A percentile compares a stretch with the other conserved stretches of the same genome.
phyloP scores from a whole-genome alignment of 2,888 invertebrate species.

The Aquatica leii region DNA sequence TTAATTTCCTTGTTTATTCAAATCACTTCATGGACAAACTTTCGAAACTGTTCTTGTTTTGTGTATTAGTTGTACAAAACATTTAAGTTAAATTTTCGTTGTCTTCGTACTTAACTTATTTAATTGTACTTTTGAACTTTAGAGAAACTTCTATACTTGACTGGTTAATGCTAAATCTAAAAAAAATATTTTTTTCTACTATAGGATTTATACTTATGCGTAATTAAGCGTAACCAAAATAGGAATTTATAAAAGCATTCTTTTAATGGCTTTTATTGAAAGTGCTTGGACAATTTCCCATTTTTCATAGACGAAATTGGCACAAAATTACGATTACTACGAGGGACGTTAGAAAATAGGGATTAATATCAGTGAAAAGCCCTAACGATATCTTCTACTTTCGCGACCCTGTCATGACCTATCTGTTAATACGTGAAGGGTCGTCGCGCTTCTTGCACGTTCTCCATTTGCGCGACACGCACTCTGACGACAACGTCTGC shows the following conservation, averaged over 20 bases:
- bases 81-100: conserved; percentile 18
- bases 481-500: conserved; percentile 40
- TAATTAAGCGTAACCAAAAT: background rate
- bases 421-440: conserved; percentile 41
- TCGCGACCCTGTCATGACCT: conserved; percentile 29
- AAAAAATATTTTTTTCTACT: no score
- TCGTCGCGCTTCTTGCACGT: conserved; percentile 45
- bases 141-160: conserved; percentile 10
- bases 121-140: conserved; percentile 13
- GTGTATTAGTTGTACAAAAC: conserved; percentile 26
- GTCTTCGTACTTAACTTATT: conserved; percentile 12
- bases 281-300: conserved; percentile 24
- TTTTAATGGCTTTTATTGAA: conserved; percentile 16
- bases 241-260: conserved; percentile 4
- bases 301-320: conserved; percentile 29
- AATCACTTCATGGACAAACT: conserved; percentile 30
- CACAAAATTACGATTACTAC: conserved; percentile 26
- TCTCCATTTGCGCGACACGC: conserved; percentile 45
- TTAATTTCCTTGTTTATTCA: conserved; percentile 35
- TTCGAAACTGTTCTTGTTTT: conserved; percentile 33
- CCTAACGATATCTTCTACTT: conserved; percentile 25
- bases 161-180: background rate
- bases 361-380: conserved; percentile 27
- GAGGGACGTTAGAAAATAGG: conserved; percentile 24
- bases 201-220: no score